These are phyloP conservation scores for Neoarius graeffei DNA, from an alignment of 2,113 vertebrate genomes.

Conservation along the genomic window DNA sequence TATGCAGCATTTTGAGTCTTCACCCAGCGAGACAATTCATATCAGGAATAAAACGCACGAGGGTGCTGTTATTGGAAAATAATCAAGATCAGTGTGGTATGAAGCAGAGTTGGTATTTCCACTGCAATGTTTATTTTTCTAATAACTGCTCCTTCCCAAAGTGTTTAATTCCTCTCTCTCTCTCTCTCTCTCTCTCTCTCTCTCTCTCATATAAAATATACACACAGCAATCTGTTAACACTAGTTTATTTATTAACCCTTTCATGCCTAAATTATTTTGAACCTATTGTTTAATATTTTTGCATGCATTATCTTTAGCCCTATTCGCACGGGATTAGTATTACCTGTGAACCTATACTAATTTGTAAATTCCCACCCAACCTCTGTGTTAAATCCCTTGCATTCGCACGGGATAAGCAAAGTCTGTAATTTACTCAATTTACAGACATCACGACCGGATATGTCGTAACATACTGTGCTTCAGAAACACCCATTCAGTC, in stretches of 20 bases:
- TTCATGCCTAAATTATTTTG: background rate
- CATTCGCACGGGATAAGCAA: no score
- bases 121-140: background rate
- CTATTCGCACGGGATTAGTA: no score
- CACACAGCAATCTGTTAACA: background rate
- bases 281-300: background rate
- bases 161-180: background rate
- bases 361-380: no score
- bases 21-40: background rate
- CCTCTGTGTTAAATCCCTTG: no score
- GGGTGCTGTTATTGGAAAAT: background rate
- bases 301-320: background rate
- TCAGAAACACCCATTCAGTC: no score
- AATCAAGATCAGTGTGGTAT: background rate
- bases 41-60: background rate
- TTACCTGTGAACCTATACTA: no score
- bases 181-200: no score
- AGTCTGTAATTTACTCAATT: no score
- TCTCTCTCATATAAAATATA: background rate
- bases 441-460: no score
- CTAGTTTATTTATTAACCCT: background rate
- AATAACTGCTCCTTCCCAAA: background rate
- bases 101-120: background rate
- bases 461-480: no score
- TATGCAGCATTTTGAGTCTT: background rate